Conservation (phyloP, 2,888 invertebrate species). For the Timema podura region DNA sequence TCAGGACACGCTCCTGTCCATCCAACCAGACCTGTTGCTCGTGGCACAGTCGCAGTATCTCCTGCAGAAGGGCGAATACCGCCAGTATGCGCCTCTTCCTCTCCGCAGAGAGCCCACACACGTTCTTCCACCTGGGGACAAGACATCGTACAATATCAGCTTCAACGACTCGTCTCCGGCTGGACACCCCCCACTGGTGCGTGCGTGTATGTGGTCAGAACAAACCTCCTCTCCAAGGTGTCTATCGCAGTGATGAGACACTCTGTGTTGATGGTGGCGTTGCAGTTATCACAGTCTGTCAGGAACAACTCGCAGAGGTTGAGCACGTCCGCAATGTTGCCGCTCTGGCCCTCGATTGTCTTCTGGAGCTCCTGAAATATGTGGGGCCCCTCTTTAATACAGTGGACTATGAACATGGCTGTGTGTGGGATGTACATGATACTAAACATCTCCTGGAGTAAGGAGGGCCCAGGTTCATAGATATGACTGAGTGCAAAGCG, state of each 20-base stretch:
- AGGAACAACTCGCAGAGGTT: slow-evolving; percentile 74
- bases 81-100: slow-evolving; percentile 63
- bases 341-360: slow-evolving; percentile 71
- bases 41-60: slow-evolving; percentile 52
- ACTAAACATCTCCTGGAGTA: too few relatives aligned
- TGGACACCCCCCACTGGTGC: too few relatives aligned
- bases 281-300: slow-evolving; percentile 66
- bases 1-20: slow-evolving; percentile 58
- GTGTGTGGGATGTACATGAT: not conserved
- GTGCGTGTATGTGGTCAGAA: too few relatives aligned
- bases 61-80: slow-evolving; percentile 58
- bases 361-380: slow-evolving; percentile 57
- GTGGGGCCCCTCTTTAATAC: too few relatives aligned
- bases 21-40: slow-evolving; percentile 60
- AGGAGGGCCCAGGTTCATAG: too few relatives aligned
- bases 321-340: slow-evolving; percentile 71
- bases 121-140: slow-evolving; percentile 62
- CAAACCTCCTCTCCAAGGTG: slow-evolving; percentile 59
- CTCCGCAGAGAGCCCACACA: slow-evolving; percentile 68
- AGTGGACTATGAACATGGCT: too few relatives aligned
- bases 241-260: slow-evolving; percentile 63
- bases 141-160: too few relatives aligned
- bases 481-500: not conserved
- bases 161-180: too few relatives aligned
- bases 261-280: slow-evolving; percentile 66